Evolutionary conservation across 2,888 invertebrate genomes (phyloP), one percentile per base, ranked within the genome.

Genomic region (Ctenicera cuprea): DNA sequence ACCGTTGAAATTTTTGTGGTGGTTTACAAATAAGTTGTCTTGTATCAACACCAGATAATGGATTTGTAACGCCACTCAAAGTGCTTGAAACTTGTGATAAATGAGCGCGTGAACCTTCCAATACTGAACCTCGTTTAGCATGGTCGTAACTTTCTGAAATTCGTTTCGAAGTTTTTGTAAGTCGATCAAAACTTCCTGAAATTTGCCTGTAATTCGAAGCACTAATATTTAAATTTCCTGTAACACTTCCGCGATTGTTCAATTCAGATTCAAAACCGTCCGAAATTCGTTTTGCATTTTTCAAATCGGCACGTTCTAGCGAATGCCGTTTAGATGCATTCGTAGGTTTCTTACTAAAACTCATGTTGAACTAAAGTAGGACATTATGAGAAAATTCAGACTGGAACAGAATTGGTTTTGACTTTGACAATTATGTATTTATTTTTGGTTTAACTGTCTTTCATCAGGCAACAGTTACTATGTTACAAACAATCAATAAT

Each of bases 1-100:
- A 77, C 77, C 77, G 69, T 68, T 65, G 65, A 57, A 68, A 77
- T 68, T 67, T 74, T 66, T 68, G 69, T 26, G 77, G 77, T 22
- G 77, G 76, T 38, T 76, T 76, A 54, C 77, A 77, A 45, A 76
- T 64, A 37, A 75, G 71, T 26, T 54, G 57, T 18, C 22, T 7
- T 12, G n/a, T n/a, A n/a, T 8, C 52, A 18, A 20, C 11, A 30
- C 52, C 22, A 26, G 2, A 5, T 1, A 33, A 8, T 9, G 33
- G 33, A 33, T 33, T 33, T 33, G 9, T 1, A 33, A 1, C 33
- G 9, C 33, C 9, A 33, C 4, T 8, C 7, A 33, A 33, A 33
- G 7, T 8, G 9, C 9, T 33, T 33, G 33, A 33, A 33, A 9
- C 9, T 8, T 3, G 33, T 9, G 33, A 33, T n/a, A n/a, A n/a